These are phyloP conservation scores for Calameuta filiformis DNA, from an alignment of 2,888 invertebrate species.

Conservation along the genomic window DNA sequence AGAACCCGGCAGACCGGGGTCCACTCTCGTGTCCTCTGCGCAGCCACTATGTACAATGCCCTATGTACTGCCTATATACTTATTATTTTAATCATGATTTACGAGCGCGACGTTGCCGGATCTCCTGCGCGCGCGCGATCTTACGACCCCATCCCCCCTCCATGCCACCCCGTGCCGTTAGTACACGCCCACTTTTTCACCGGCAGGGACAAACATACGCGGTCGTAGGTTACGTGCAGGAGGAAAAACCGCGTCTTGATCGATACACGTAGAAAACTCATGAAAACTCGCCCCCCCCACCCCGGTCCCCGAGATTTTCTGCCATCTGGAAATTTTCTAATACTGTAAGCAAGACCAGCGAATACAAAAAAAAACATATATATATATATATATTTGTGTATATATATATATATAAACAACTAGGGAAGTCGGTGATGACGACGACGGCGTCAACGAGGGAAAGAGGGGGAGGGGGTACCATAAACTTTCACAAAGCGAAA, in stretches of 20 bases:
- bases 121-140: slow-evolving; percentile 20
- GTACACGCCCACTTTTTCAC: slow-evolving; percentile 2
- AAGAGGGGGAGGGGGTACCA: background rate
- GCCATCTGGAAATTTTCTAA: too few species aligned
- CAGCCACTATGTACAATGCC: slow-evolving; percentile 48
- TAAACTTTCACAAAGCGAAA: background rate
- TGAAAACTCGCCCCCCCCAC: too few species aligned
- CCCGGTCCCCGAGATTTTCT: too few species aligned
- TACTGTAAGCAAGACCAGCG: background rate
- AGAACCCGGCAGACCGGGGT: slow-evolving; percentile 45
- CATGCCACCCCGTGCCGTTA: too few species aligned
- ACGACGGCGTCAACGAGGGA: background rate
- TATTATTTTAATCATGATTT: slow-evolving; percentile 66
- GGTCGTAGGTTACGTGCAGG: background rate
- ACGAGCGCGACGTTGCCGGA: slow-evolving; percentile 60
- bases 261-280: slow-evolving; percentile 16
- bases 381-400: background rate
- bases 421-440: too few species aligned
- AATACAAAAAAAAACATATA: slow-evolving; percentile 10
- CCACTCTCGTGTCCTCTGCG: slow-evolving; percentile 46
- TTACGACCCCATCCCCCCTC: too few species aligned
- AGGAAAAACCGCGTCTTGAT: slow-evolving; percentile 28
- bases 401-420: background rate
- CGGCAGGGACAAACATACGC: too few species aligned
- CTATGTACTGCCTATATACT: slow-evolving; percentile 59